These are phyloP conservation scores for Clarias magur DNA, from an alignment of 2,113 vertebrate species.

Conservation along the genomic window DNA sequence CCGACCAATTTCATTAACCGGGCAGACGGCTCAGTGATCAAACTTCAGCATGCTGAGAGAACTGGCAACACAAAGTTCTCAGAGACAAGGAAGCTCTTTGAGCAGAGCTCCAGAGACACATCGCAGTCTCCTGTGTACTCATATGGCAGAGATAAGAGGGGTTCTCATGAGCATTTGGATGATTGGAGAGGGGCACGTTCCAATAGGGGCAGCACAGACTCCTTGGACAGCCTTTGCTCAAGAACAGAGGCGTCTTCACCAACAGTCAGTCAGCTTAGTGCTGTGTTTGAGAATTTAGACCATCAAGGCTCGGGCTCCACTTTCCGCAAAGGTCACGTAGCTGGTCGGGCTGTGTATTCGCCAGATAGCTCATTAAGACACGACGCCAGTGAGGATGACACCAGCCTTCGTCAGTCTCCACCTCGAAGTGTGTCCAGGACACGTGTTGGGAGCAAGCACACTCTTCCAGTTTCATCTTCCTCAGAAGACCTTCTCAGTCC, in stretches of 20 bases:
- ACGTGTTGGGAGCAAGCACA: constrained; percentile 60
- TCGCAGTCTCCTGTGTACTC: constrained; percentile 84
- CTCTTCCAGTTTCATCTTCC: constrained; percentile 68
- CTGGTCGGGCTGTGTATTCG: constrained; percentile 74
- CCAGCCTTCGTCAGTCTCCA: constrained; percentile 71
- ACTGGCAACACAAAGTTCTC: constrained; percentile 88
- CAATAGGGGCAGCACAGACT: constrained; percentile 91
- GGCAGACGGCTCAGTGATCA: constrained; percentile 83
- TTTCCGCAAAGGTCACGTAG: constrained; percentile 71
- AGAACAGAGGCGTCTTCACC: constrained; percentile 91
- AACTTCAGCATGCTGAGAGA: constrained; percentile 83
- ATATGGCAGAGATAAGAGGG: constrained; percentile 81
- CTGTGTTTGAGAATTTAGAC: constrained; percentile 90
- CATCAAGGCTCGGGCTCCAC: constrained; percentile 45
- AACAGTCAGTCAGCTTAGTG: constrained; percentile 94
- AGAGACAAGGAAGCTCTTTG: constrained; percentile 92
- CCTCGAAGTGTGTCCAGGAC: constrained; percentile 59
- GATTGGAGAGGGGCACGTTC: constrained; percentile 86
- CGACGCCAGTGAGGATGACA: constrained; percentile 74
- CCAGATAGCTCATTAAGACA: constrained; percentile 69
- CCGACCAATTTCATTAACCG: constrained; percentile 91
- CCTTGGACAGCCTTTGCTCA: constrained; percentile 93
- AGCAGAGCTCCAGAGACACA: constrained; percentile 81
- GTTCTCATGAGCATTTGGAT: constrained; percentile 82
- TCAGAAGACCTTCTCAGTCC: constrained; percentile 74